Evolutionary conservation across 2,797 vertebrate genomes (phyloP).

Genomic region (Bradypus variegatus): DNA sequence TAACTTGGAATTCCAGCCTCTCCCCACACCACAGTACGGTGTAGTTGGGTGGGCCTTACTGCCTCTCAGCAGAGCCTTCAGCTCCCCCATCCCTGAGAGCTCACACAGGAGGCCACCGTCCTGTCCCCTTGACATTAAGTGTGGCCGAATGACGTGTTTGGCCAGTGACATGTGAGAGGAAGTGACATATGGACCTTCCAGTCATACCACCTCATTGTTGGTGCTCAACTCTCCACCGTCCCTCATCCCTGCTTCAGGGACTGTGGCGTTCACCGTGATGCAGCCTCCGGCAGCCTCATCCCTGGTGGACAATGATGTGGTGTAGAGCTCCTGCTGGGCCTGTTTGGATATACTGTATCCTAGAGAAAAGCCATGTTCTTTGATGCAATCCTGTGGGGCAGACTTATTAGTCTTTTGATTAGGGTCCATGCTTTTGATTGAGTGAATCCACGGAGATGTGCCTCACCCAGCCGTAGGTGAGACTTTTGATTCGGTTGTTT

Average conservation of each 20-base stretch:
- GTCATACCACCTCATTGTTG: too few species aligned
- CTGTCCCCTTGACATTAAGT: not conserved
- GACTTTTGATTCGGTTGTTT: too few species aligned
- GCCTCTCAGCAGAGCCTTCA: accelerated
- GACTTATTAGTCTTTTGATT: too few species aligned
- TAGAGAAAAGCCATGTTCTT: too few species aligned
- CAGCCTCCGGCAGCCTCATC: not conserved
- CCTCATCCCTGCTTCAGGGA: accelerated
- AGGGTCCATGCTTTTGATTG: too few species aligned
- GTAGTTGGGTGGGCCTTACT: accelerated
- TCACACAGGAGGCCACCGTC: accelerated
- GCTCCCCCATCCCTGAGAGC: too few species aligned
- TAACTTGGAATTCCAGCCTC: not conserved
- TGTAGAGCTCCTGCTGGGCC: not conserved
- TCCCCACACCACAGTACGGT: accelerated
- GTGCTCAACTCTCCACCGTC: accelerated
- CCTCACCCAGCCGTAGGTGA: too few species aligned
- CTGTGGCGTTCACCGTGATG: not conserved
- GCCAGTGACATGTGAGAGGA: not conserved
- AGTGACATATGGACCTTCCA: not conserved
- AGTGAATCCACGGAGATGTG: too few species aligned
- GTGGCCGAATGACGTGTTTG: not conserved
- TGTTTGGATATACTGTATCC: too few species aligned
- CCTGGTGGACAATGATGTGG: not conserved
- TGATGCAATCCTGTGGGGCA: too few species aligned